These are phyloP conservation scores for Strix occidentalis DNA, from an alignment of 2,797 vertebrate genomes.

Conservation along the genomic window DNA sequence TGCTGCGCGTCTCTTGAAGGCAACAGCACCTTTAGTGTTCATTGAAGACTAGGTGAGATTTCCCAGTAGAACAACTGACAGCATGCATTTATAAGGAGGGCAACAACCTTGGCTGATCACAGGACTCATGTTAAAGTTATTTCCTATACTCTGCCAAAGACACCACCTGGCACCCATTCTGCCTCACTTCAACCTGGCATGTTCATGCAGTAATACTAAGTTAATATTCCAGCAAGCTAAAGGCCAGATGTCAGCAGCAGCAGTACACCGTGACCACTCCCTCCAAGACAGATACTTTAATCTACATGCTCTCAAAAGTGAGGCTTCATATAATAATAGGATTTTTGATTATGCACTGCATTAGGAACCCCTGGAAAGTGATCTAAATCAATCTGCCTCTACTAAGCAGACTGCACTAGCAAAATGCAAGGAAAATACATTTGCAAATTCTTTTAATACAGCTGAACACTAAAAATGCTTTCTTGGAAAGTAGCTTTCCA, in stretches of 20 bases:
- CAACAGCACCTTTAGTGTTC: background rate
- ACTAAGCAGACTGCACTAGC: background rate
- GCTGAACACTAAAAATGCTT: background rate
- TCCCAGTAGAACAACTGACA: background rate
- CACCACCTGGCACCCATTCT: background rate
- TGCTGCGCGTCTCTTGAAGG: background rate
- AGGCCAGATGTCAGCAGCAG: background rate
- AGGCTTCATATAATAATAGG: background rate
- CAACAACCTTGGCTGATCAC: background rate
- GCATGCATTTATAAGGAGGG: background rate
- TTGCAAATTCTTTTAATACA: background rate
- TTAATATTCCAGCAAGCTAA: background rate
- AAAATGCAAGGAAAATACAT: background rate
- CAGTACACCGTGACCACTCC: background rate
- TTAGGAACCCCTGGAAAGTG: background rate
- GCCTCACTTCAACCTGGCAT: background rate
- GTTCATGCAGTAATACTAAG: background rate
- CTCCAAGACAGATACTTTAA: background rate
- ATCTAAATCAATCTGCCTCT: background rate
- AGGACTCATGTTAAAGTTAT: background rate
- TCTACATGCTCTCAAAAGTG: background rate
- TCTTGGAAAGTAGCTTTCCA: background rate
- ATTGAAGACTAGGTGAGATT: background rate
- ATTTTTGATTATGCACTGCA: background rate
- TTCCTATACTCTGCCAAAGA: background rate